Conservation (phyloP, 2,888 invertebrate genomes). For the Capitulum mitella region DNA sequence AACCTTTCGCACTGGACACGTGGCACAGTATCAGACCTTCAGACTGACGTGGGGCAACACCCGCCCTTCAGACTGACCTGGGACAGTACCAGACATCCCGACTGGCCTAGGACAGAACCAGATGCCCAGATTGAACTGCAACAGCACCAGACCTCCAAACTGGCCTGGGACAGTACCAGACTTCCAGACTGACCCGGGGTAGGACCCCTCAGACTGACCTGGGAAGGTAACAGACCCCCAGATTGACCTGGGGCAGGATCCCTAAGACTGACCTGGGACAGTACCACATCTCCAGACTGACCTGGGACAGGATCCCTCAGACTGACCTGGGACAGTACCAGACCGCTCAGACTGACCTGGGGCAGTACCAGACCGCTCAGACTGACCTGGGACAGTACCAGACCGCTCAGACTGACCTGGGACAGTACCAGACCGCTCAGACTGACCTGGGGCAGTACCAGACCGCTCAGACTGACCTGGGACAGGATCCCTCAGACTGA, state of each 20-base stretch:
- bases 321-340: not conserved
- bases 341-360: conserved; percentile 34
- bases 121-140: too few species aligned
- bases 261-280: not conserved
- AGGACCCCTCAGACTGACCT: not conserved
- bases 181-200: too few species aligned
- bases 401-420: too few species aligned
- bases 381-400: too few species aligned
- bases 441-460: too few species aligned
- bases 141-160: too few species aligned
- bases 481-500: too few species aligned
- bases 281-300: not conserved
- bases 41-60: too few species aligned
- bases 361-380: conserved; percentile 47
- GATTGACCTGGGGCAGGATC: not conserved
- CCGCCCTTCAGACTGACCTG: not conserved
- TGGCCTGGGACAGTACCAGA: not conserved
- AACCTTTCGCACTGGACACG: not conserved
- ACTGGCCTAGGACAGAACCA: not conserved
- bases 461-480: too few species aligned
- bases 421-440: too few species aligned
- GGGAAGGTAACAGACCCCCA: not conserved
- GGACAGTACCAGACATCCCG: not conserved
- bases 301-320: not conserved
- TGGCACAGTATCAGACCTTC: not conserved